Conservation (phyloP, 1,140 invertebrate species). For the Heliconius congener region DNA sequence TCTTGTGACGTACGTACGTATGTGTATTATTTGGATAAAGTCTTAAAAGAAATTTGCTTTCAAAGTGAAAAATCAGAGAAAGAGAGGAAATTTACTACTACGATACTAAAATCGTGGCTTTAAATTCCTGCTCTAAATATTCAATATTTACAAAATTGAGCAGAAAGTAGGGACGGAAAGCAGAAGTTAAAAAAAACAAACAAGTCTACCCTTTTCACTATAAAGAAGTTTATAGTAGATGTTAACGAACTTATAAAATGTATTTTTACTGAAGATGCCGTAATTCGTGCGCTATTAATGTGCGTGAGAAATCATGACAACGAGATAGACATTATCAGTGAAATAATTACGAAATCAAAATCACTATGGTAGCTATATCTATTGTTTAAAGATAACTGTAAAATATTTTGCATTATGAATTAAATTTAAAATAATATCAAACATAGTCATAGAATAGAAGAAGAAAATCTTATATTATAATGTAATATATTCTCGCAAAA, state of each 20-base stretch:
- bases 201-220: not conserved
- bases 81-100: no score
- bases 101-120: no score
- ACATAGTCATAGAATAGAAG: no score
- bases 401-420: not conserved
- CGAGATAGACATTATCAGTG: constrained; percentile 11
- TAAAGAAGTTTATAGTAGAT: not conserved
- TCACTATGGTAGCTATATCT: not conserved
- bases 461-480: no score
- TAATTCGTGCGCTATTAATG: constrained; percentile 8
- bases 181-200: not conserved
- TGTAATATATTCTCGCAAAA: no score
- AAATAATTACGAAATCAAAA: constrained; percentile 17
- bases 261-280: not conserved
- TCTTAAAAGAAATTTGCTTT: no score
- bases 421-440: not conserved
- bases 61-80: no score
- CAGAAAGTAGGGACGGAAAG: no score
- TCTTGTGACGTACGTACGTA: no score
- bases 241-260: not conserved
- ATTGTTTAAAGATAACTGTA: not conserved
- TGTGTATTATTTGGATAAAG: not conserved
- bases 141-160: no score
- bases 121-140: no score
- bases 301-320: constrained; percentile 16